Evolutionary conservation across 2,797 vertebrate genomes (phyloP), one percentile per base, ranked within the genome.

Genomic region (Rhinophrynus dorsalis): DNA sequence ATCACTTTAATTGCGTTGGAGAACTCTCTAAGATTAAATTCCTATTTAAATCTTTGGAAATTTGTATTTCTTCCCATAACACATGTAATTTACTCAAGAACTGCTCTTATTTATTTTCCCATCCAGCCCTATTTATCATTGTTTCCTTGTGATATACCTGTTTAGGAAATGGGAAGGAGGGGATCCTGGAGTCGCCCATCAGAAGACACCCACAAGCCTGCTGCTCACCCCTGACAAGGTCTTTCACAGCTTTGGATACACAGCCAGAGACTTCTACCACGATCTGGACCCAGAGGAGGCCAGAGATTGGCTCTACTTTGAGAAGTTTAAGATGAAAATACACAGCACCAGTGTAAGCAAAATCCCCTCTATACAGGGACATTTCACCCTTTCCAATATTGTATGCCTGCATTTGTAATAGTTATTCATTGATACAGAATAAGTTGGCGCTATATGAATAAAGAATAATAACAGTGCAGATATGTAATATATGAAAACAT

Each of bases 241-340:
- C 6, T 99, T 99, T 85, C 97, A 99, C 84, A 97, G 97, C 76
- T 96, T 98, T 1, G 97, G 97, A 50, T 99, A 96, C 73, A 92
- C 93, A 0, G 97, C 96, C 4, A 83, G 96, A 3, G 96, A 99
- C 75, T 94, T 83, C 67, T 99, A 97, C 86, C 97, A 99, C 0
- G 95, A 97, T 80, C 86, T 99, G 61, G 95, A 98, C 78, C 97
- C 97, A 0, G 94, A 97, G 21, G 96, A 98, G 68, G 94, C 95
- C 1, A 88, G 84, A 0, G 92, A 94, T 73, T 99, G 97, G 97
- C 89, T 98, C 35, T 99, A 97, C 86, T 97, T 99, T 0, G 96
- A 99, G 77, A 98, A 98, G 80, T 99, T 99, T 64, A 99, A 99
- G 83, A 99, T 99, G 97, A 98, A 94, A 82, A 96, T 98, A 60